Evolutionary conservation across 2,888 invertebrate genomes (phyloP).

Genomic region (Microctonus aethiopoides): DNA sequence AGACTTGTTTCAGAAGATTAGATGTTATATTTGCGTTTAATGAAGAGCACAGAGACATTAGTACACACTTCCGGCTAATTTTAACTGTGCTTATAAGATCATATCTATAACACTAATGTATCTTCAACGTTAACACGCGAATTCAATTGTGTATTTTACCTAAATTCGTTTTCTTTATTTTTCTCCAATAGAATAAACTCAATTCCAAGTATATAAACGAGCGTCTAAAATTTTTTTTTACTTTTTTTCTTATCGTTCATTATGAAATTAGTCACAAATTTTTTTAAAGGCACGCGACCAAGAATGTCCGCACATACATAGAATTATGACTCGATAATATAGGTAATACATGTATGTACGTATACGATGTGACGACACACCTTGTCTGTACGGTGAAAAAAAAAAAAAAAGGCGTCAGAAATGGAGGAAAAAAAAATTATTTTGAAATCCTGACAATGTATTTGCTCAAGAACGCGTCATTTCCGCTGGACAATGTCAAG

Average conservation of each 20-base stretch:
- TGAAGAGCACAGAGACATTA: slow-evolving; percentile 8
- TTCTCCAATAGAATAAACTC: neutral
- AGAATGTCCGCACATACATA: slow-evolving; percentile 33
- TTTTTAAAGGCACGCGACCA: slow-evolving; percentile 40
- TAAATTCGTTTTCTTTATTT: neutral
- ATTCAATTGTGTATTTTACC: neutral
- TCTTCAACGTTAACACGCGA: neutral
- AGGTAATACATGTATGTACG: slow-evolving; percentile 34
- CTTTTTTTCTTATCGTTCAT: slow-evolving; percentile 1
- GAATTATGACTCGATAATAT: too few species aligned
- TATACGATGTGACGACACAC: slow-evolving; percentile 59
- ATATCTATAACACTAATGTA: slow-evolving; percentile 9
- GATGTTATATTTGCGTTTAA: slow-evolving; percentile 17
- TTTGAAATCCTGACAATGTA: slow-evolving; percentile 40
- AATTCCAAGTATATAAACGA: neutral
- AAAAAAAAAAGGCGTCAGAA: slow-evolving; percentile 44
- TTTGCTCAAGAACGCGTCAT: slow-evolving; percentile 62
- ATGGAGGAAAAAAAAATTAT: neutral
- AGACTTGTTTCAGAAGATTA: slow-evolving; percentile 41
- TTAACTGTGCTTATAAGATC: slow-evolving; percentile 44
- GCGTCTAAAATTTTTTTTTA: too few species aligned
- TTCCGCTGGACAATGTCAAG: slow-evolving; percentile 66
- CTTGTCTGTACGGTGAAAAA: slow-evolving; percentile 60
- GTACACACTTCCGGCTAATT: slow-evolving; percentile 33
- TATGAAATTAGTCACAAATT: slow-evolving; percentile 12